A percentile compares a stretch with the other conserved stretches of the same genome.
These are phyloP conservation scores for Vanessa atalanta DNA, from an alignment of 1,140 invertebrate species.

Conservation along the genomic window DNA sequence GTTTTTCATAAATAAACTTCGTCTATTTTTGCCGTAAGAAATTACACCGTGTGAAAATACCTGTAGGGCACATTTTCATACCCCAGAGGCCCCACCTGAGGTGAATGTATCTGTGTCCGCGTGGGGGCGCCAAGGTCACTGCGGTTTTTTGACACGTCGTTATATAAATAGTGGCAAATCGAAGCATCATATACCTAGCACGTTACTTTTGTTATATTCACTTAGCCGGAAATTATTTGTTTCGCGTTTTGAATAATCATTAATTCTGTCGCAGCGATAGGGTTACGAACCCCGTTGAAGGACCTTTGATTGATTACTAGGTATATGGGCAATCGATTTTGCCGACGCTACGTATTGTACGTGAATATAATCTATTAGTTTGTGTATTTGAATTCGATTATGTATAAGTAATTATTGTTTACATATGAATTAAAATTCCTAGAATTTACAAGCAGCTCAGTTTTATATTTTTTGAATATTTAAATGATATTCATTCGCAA, in stretches of 20 bases:
- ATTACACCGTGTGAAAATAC: constrained; percentile 43
- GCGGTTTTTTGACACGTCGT: constrained; percentile 78
- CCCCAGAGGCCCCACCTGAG: constrained; percentile 72
- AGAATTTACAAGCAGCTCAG: no score
- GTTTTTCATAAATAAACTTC: constrained; percentile 32
- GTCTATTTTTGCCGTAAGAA: constrained; percentile 28
- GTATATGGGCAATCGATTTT: constrained; percentile 8
- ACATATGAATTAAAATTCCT: no score
- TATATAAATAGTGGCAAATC: constrained; percentile 67
- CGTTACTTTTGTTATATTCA: constrained; percentile 43
- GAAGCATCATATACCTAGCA: constrained; percentile 43
- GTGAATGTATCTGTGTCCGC: constrained; percentile 74
- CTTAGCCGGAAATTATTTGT: constrained; percentile 72
- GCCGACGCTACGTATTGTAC: background rate
- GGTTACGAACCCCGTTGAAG: constrained; percentile 59
- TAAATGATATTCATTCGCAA: no score
- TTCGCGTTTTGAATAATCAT: constrained; percentile 60
- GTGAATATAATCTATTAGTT: background rate
- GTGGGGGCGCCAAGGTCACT: constrained; percentile 76
- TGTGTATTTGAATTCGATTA: no score
- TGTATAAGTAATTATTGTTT: no score
- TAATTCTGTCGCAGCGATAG: constrained; percentile 50
- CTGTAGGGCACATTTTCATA: constrained; percentile 56
- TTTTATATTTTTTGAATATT: no score
- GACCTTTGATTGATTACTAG: constrained; percentile 40